Conservation (phyloP, 2,113 vertebrate species). For the Dermatemys mawii region DNA sequence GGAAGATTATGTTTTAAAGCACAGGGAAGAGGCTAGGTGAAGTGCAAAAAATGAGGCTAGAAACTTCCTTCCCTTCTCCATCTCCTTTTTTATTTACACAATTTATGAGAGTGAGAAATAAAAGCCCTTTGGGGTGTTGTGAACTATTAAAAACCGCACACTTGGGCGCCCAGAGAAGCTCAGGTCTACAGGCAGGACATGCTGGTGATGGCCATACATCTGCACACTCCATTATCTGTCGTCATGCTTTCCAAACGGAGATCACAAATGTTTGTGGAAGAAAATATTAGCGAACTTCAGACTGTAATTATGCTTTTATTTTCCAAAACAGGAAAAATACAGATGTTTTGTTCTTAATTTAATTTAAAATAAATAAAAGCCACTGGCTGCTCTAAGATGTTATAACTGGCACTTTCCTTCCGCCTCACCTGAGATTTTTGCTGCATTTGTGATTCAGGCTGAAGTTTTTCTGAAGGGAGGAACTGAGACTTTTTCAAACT, state of each 20-base stretch:
- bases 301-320: neutral
- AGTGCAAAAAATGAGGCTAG: neutral
- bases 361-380: neutral
- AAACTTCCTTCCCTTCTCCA: neutral
- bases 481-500: neutral
- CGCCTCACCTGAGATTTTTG: neutral
- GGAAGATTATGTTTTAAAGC: neutral
- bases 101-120: neutral
- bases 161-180: neutral
- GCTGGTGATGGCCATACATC: neutral
- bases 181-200: neutral
- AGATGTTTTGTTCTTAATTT: slow-evolving; percentile 11
- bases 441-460: neutral
- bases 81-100: neutral
- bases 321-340: neutral
- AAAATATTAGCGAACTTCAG: too few relatives aligned
- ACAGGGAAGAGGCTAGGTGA: neutral
- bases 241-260: too few relatives aligned
- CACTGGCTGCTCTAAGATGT: neutral
- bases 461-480: neutral
- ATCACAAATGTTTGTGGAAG: too few relatives aligned
- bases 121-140: neutral
- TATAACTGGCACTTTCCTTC: neutral
- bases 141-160: neutral
- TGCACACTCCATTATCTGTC: too few relatives aligned